These are phyloP conservation scores for Aradophagus sp. DNA, from an alignment of 1,140 invertebrate species.

Conservation along the genomic window DNA sequence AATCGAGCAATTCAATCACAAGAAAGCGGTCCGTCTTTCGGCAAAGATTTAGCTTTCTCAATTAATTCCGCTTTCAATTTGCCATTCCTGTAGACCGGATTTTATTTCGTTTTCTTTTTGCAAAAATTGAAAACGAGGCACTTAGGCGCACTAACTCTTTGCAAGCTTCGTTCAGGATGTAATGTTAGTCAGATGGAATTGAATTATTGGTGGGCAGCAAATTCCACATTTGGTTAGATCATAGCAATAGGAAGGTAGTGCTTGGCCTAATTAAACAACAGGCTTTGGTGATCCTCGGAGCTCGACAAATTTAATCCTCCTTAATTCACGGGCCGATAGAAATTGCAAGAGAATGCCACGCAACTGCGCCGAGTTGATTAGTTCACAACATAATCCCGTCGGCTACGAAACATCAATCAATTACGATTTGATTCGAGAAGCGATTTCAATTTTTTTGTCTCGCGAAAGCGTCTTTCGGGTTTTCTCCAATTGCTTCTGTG, in stretches of 20 bases:
- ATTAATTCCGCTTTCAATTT: too few species aligned
- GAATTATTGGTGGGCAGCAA: constrained; percentile 11
- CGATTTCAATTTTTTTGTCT: constrained; percentile 1
- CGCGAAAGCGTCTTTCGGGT: background rate
- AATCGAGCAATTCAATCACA: too few species aligned
- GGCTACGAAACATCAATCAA: constrained; percentile 9
- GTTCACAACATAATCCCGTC: constrained; percentile 5
- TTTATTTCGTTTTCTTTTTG: too few species aligned
- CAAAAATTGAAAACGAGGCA: too few species aligned
- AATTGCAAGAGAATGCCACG: constrained; percentile 7
- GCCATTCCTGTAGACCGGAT: too few species aligned
- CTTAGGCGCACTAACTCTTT: too few species aligned
- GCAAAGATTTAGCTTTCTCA: too few species aligned
- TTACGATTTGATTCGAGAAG: constrained; percentile 10
- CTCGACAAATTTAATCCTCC: constrained; percentile 38
- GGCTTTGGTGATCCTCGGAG: constrained; percentile 18
- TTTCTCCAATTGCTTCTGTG: too few species aligned
- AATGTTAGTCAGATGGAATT: constrained; percentile 11
- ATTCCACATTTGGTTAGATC: constrained; percentile 12
- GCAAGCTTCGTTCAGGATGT: too few species aligned
- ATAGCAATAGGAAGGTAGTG: constrained; percentile 5
- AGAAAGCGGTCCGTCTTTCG: too few species aligned
- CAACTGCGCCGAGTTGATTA: constrained; percentile 2
- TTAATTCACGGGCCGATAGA: constrained; percentile 26
- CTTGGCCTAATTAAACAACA: constrained; percentile 25